Percentiles rank a stretch among this genome's conserved stretches.
phyloP scores from a whole-genome alignment of 2,888 invertebrate species.

The Eilema depressum region DNA sequence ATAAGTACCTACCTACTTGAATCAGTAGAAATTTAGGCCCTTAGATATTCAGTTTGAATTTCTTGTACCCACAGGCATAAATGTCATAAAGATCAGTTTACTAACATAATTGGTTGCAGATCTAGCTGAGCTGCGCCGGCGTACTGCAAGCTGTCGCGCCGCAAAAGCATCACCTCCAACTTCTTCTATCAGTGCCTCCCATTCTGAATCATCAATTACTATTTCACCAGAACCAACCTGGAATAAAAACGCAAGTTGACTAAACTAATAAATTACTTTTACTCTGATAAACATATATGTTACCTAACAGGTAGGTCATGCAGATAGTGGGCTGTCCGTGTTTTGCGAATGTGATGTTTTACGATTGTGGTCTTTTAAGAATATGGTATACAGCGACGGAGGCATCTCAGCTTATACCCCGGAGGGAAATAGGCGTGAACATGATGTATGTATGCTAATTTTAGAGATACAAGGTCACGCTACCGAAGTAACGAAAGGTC shows the following conservation, averaged over 20 bases:
- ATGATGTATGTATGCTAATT: no score
- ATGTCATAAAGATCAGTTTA: slow-evolving; percentile 15
- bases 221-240: slow-evolving; percentile 95
- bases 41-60: no score
- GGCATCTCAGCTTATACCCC: no score
- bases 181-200: slow-evolving; percentile 91
- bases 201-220: slow-evolving; percentile 92
- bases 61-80: no score
- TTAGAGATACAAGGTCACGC: background rate
- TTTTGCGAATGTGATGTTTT: no score
- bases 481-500: background rate
- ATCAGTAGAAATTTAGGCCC: no score
- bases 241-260: slow-evolving; percentile 14
- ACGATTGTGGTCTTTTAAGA: no score
- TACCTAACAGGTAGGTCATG: no score
- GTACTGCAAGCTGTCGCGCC: slow-evolving; percentile 79
- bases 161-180: slow-evolving; percentile 84
- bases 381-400: no score
- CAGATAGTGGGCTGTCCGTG: no score
- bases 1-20: no score
- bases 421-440: no score
- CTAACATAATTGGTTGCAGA: slow-evolving; percentile 75
- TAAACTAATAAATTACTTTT: background rate
- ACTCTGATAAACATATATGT: background rate
- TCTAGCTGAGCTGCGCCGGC: slow-evolving; percentile 77